phyloP scores from a whole-genome alignment of 2,797 vertebrate species.

The Orientallactaga sibirica region DNA sequence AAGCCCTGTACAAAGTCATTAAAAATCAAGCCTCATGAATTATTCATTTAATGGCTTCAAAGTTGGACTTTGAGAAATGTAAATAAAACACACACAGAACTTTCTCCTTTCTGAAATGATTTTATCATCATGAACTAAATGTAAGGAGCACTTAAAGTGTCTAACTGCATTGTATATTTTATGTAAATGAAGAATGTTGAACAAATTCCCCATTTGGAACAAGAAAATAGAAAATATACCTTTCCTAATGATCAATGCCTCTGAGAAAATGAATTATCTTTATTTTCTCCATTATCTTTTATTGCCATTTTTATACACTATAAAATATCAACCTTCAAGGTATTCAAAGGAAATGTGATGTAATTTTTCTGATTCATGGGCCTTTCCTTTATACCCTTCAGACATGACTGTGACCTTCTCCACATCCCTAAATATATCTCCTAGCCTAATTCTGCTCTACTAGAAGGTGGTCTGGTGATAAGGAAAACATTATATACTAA shows the following conservation, averaged over 20 bases:
- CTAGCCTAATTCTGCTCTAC: background rate
- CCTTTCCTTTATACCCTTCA: slow-evolving; percentile 38
- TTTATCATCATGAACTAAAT: slow-evolving; percentile 80
- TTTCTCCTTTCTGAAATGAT: slow-evolving; percentile 80
- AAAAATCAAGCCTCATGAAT: slow-evolving; percentile 80
- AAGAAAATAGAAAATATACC: slow-evolving; percentile 72
- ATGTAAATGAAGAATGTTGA: slow-evolving; percentile 81
- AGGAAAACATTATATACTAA: background rate
- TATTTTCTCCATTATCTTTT: slow-evolving; percentile 80
- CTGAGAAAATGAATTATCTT: slow-evolving; percentile 74
- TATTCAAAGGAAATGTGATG: slow-evolving; percentile 75
- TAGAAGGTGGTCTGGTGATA: background rate
- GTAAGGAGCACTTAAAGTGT: slow-evolving; percentile 77
- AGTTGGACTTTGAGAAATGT: slow-evolving; percentile 81
- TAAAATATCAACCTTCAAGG: slow-evolving; percentile 77
- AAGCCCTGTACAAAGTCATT: slow-evolving; percentile 72
- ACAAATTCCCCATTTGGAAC: slow-evolving; percentile 70
- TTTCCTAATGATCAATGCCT: slow-evolving; percentile 67
- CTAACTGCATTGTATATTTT: slow-evolving; percentile 71
- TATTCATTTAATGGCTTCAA: slow-evolving; percentile 83
- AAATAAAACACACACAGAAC: slow-evolving; percentile 77
- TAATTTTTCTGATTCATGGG: slow-evolving; percentile 58
- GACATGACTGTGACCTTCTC: slow-evolving; percentile 14
- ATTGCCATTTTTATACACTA: slow-evolving; percentile 76
- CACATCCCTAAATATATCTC: background rate